Conservation (phyloP, 2,888 invertebrate species). For the Cryptophagus acutangulus region DNA sequence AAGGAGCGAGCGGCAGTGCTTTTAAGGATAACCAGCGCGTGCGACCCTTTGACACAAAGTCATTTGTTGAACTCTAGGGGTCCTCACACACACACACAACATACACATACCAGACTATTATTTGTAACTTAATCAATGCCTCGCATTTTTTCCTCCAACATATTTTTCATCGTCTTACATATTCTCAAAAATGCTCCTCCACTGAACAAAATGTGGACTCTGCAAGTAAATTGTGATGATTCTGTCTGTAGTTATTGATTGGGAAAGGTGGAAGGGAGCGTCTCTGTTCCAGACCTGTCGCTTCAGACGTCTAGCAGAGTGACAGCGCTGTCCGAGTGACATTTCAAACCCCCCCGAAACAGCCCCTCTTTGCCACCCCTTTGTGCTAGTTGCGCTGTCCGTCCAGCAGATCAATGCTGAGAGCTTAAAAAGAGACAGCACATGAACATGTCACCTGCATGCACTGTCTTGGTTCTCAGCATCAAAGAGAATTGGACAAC, state of each 20-base stretch:
- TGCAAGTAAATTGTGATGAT: conserved; percentile 16
- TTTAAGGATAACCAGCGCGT: conserved; percentile 33
- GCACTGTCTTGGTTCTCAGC: too few relatives aligned
- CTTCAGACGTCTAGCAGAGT: conserved; percentile 40
- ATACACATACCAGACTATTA: conserved; percentile 32
- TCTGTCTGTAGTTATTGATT: conserved; percentile 14
- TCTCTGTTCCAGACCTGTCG: conserved; percentile 12
- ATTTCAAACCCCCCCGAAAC: conserved; percentile 13
- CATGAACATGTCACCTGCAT: conserved; percentile 12
- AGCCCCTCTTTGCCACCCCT: background rate
- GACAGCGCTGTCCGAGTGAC: conserved; percentile 42
- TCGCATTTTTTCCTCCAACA: too few relatives aligned
- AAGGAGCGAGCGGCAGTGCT: conserved; percentile 1
- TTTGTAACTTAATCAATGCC: too few relatives aligned
- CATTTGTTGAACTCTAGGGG: conserved; percentile 40
- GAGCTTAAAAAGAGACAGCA: conserved; percentile 34
- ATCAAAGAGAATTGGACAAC: background rate
- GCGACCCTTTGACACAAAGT: conserved; percentile 42
- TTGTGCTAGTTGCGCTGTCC: conserved; percentile 18
- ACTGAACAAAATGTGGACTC: background rate
- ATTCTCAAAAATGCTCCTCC: background rate
- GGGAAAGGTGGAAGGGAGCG: conserved; percentile 7
- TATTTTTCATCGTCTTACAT: too few relatives aligned
- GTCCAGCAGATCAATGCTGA: conserved; percentile 35
- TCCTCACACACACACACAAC: conserved; percentile 26